Evolutionary conservation across 2,888 invertebrate species (phyloP).

Genomic region (Lasioglossum villosulum): DNA sequence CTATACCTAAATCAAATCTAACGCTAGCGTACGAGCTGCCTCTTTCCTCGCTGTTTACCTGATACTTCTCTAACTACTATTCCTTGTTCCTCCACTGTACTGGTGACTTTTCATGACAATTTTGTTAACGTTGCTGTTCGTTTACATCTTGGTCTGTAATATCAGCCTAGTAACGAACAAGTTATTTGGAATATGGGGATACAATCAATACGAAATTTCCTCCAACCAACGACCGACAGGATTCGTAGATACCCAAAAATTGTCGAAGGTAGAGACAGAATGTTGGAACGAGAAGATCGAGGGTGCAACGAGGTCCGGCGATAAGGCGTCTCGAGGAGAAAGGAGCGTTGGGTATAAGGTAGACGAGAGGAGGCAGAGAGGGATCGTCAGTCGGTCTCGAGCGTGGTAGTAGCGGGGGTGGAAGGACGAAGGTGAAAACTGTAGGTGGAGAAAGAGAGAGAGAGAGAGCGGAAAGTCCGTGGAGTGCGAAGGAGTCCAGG

Average conservation of each 20-base stretch:
- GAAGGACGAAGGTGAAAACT: slow-evolving; percentile 47
- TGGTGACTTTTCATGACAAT: background rate
- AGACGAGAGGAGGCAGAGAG: slow-evolving; percentile 41
- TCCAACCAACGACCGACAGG: background rate
- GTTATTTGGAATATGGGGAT: background rate
- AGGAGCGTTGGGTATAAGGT: slow-evolving; percentile 38
- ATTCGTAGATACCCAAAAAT: background rate
- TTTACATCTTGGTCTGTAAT: background rate
- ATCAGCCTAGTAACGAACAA: background rate
- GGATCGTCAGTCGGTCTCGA: slow-evolving; percentile 42
- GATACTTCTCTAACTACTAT: background rate
- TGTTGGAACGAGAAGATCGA: slow-evolving; percentile 40
- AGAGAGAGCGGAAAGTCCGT: slow-evolving; percentile 38
- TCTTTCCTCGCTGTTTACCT: background rate
- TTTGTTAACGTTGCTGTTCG: background rate
- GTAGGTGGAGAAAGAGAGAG: slow-evolving; percentile 40
- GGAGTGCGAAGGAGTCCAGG: slow-evolving; percentile 31
- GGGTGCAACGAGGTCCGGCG: slow-evolving; percentile 68
- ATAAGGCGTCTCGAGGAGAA: slow-evolving; percentile 66
- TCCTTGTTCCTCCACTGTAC: background rate
- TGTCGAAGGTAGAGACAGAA: background rate
- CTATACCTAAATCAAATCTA: slow-evolving; percentile 7
- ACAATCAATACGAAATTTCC: background rate
- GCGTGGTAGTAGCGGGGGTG: slow-evolving; percentile 30
- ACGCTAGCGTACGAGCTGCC: background rate